These are phyloP conservation scores for Carassius gibelio DNA, from an alignment of 2,113 vertebrate species.

Conservation along the genomic window DNA sequence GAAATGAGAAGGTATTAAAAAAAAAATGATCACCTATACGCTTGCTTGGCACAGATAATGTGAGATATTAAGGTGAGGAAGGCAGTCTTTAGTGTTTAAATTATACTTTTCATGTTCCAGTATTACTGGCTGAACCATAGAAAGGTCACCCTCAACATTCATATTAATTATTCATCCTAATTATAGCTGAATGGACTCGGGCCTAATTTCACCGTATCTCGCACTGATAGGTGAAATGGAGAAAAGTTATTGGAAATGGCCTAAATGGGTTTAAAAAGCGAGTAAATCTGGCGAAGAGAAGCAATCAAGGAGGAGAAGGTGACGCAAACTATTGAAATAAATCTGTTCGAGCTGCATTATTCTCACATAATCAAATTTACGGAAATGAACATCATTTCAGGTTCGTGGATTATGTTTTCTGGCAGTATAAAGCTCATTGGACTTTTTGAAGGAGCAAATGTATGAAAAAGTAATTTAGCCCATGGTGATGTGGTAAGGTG, in stretches of 20 bases:
- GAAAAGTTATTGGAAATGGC: constrained; percentile 69
- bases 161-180: constrained; percentile 73
- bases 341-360: constrained; percentile 1
- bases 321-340: constrained; percentile 34
- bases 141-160: constrained; percentile 75
- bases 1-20: constrained; percentile 2
- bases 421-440: constrained; percentile 27
- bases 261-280: constrained; percentile 59
- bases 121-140: constrained; percentile 60
- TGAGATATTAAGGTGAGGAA: background rate
- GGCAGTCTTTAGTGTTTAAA: constrained; percentile 38
- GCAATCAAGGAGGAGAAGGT: constrained; percentile 25
- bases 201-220: constrained; percentile 55
- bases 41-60: constrained; percentile 26
- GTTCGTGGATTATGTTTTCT: constrained; percentile 19
- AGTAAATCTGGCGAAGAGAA: background rate
- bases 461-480: constrained; percentile 7
- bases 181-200: constrained; percentile 68
- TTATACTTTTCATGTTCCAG: constrained; percentile 51
- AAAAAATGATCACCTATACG: constrained; percentile 44
- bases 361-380: constrained; percentile 26
- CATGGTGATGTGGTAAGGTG: background rate
- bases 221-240: constrained; percentile 31
- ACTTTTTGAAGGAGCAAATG: constrained; percentile 29
- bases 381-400: constrained; percentile 20